Percentiles rank a stretch among this genome's conserved stretches.
phyloP scores from a whole-genome alignment of 2,888 invertebrate species.

The Arrhopalites spinosus region DNA sequence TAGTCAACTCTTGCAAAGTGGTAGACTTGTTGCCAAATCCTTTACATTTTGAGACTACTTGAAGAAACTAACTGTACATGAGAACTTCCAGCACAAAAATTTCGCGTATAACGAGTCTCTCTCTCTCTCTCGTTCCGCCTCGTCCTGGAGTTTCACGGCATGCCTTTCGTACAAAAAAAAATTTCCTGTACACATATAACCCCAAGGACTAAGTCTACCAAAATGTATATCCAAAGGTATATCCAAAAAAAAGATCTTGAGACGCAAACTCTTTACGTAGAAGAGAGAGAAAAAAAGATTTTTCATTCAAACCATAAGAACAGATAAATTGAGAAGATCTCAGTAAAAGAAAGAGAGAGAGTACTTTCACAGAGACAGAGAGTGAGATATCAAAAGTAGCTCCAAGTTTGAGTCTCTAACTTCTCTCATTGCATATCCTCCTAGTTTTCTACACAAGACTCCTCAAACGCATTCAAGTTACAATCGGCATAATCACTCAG shows the following conservation, averaged over 20 bases:
- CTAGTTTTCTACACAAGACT: too few species aligned
- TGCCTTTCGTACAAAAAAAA: not conserved
- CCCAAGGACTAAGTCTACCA: not conserved
- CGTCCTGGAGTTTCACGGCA: too few species aligned
- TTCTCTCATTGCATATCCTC: not conserved
- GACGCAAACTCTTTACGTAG: not conserved
- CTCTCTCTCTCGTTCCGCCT: too few species aligned
- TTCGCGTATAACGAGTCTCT: too few species aligned
- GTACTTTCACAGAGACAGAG: not conserved
- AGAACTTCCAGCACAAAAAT: too few species aligned
- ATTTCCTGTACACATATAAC: constrained; percentile 3
- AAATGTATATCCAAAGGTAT: not conserved
- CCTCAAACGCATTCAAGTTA: constrained; percentile 4
- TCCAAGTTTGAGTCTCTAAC: too few species aligned
- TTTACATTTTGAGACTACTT: too few species aligned
- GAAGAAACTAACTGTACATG: too few species aligned
- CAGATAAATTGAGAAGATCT: constrained; percentile 4
- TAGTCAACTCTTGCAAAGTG: too few species aligned
- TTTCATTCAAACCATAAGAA: constrained; percentile 11
- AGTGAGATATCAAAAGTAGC: not conserved
- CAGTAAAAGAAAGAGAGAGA: not conserved
- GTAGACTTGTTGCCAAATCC: too few species aligned
- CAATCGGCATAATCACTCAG: constrained; percentile 17
- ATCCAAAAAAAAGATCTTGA: too few species aligned
- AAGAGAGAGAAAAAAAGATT: not conserved